Base-by-base conservation (phyloP, 2,797 vertebrate genomes). In the Salmo trutta region DNA sequence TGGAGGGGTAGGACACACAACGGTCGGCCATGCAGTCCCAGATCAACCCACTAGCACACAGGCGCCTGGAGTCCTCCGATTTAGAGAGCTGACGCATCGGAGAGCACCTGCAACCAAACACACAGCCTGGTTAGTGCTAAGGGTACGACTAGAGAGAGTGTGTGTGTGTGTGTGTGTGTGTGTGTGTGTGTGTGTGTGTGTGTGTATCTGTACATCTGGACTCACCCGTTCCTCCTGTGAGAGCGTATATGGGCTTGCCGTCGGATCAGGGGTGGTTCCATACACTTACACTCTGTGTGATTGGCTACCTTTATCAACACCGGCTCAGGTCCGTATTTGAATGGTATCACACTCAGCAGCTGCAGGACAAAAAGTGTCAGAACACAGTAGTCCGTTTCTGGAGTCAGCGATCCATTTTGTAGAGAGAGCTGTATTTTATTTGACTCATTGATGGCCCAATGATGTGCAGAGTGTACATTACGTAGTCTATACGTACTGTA, bases 271-370 rank as follows among this genome's bases (percentile, higher is more conserved):
- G 93, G 87, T 0, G 94, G 94, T 77, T 96, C 95, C 84, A 95
- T 90, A 82, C 97, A 99, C 83, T 93, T 95, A 83, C 97, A 99
- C 83, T 93, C 95, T 0, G 97, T 99, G 74, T 99, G 97, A 87
- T 99, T 99, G 66, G 96, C 97, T 79, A 99, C 94, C 91, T 96
- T 97, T 82, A 99, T 91, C 51, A 96, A 92, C 85, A 98, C 95
- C 0, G 97, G 96, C 82, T 99, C 97, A 1, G 97, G 97, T 76
- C 96, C 94, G 71, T 95, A 95, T 77, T 96, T 98, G 89, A 96
- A 94, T 24, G 97, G 96, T 66, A 98, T 94, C 0, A 99, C 95
- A 83, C 97, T 96, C 77, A 99, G 95, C 76, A 99, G 95, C 98
- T 99, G 81, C 36, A 84, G 51, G 27, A 31, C 21, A 29, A 81